Evolutionary conservation across 2,888 invertebrate species (phyloP).

Genomic region (Penaeus monodon): DNA sequence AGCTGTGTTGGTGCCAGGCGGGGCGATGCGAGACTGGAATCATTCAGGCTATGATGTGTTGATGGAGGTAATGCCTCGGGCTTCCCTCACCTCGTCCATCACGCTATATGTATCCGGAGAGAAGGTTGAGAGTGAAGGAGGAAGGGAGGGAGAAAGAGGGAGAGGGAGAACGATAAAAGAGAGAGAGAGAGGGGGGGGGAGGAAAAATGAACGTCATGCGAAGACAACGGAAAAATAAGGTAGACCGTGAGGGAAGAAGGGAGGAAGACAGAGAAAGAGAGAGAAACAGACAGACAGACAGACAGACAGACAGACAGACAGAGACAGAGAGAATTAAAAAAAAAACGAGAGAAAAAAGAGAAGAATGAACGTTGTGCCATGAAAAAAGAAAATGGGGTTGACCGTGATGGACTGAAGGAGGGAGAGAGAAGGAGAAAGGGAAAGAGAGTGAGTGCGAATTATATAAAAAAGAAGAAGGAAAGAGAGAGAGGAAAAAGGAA

Average conservation of each 20-base stretch:
- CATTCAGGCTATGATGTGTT: constrained; percentile 10
- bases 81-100: constrained; percentile 16
- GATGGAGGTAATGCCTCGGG: constrained; percentile 16
- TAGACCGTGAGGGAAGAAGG: neutral
- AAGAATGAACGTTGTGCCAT: no score
- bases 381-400: no score
- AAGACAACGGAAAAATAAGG: neutral
- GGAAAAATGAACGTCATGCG: neutral
- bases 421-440: neutral
- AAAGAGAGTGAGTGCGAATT: neutral
- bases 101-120: neutral
- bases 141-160: neutral
- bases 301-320: no score
- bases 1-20: neutral
- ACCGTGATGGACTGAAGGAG: no score
- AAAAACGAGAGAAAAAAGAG: no score
- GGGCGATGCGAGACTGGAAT: neutral
- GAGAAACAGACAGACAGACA: neutral
- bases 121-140: no score
- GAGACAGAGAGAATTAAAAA: no score
- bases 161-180: neutral
- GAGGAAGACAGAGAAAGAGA: neutral
- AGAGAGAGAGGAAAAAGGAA: neutral
- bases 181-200: constrained; percentile 5
- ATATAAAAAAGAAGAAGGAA: neutral